Base-by-base conservation (phyloP, 1,140 invertebrate genomes). In the Glossosoma conforme region DNA sequence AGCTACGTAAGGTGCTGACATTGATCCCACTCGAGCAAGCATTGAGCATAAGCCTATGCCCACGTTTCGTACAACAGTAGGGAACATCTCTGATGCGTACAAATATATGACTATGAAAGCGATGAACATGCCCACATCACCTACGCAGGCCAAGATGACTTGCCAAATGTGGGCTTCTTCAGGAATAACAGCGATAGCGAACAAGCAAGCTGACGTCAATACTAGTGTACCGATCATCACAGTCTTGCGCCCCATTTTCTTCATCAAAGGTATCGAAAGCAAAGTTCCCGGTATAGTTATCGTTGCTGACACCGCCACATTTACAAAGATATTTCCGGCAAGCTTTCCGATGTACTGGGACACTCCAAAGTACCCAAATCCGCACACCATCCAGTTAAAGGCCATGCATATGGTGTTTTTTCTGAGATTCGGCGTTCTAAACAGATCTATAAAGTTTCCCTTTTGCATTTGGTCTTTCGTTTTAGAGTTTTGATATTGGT, bases 331-430 rank as follows among this genome's bases (percentile, higher is more conserved):
- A 62, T 89, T 71, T 3, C 83, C 86, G 17, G 79, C 82, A 9
- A 86, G 64, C 54, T 82, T 78, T 0, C 84, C 81, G 14, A 87
- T 80, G 57, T 85, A 87, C 60, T 89, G 86, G 0, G 84, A 82
- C 10, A 86, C 79, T 1, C 85, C 86, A 58, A 84, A 88, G 56
- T 87, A 82, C 43, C 83, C 84, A 60, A 87, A 78, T 18, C 85
- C 85, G 46, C 83, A 84, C 0, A 83, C 77, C 3, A 84, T 57
- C 85, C 85, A 89, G 49, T 82, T 80, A 54, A 83, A 81, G 22
- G 78, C 76, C 63, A 87, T 83, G 19, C 74, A 77, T 9, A 88
- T 63, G 1, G 86, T 89, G 60, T 89, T 89, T 20, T 80, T 69
- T 24, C 87, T 66, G 65, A 91, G 73, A 62, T 86, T 87, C 0